Evolutionary conservation across 2,113 vertebrate species (phyloP), one percentile per base, ranked within the genome.

Genomic region (Psittacara wagleri): DNA sequence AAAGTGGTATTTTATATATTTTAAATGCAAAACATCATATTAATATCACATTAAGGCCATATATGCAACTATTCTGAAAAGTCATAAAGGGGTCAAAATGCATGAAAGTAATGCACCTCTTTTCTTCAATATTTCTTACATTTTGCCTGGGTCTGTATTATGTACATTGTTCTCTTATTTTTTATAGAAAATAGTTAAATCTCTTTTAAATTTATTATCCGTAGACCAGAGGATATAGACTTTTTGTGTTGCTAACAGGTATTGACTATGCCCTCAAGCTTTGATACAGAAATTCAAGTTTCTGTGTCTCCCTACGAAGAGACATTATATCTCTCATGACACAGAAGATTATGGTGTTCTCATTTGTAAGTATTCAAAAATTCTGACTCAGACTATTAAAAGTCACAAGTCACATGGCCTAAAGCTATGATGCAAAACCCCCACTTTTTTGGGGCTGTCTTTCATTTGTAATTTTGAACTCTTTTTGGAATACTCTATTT

Each of bases 71-170:
- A 51, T 20, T 19, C 14, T 76, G 48, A 91, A 64, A 91, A 62
- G 4, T n/a, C 35, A 13, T 49, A 44, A 0, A 6, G 6, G 17
- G 9, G 3, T 13, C 27, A 81, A 72, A 72, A 61, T 1, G 4
- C 4, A 43, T 23, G 33, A 46, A 70, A 70, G 1, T 73, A 73
- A 48, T n/a, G 8, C 6, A 37, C 35, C 6, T 54, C 5, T 48
- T 78, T 41, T 77, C 39, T 81, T 83, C 28, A 54, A 8, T 19
- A 33, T 1, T 1, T 43, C 25, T 86, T 81, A 6, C 4, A 63
- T 63, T 91, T 49, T 86, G 6, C 20, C 10, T 8, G 8, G 7
- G 6, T 20, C 37, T 81, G 2, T 74, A 22, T 44, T 74, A 39
- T 10, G 49, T 57, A 11, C 7, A 31, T 18, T 43, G 28, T 39